A percentile compares a stretch with the other conserved stretches of the same genome.
Evolutionary conservation across 2,113 vertebrate species (phyloP).

Genomic region (Neofelis nebulosa): DNA sequence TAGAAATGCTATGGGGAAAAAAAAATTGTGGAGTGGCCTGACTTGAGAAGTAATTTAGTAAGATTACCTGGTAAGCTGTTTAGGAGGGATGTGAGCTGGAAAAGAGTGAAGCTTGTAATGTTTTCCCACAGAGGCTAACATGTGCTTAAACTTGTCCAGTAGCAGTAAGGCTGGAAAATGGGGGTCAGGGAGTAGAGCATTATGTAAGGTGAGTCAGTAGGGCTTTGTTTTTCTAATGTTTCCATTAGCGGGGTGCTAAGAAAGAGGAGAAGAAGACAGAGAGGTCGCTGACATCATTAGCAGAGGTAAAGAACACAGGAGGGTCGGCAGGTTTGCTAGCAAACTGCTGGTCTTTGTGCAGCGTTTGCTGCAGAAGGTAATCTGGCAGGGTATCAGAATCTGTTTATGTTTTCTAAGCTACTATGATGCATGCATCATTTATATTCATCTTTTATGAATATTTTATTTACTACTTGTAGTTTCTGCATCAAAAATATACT

Average conservation of each 20-base stretch:
- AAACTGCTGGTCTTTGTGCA: background rate
- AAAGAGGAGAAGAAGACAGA: background rate
- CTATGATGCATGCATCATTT: fast-evolving
- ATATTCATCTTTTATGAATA: background rate
- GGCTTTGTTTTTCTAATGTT: background rate
- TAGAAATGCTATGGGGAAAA: background rate
- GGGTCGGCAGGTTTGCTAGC: fast-evolving
- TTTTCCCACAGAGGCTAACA: background rate
- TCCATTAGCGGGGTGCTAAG: background rate
- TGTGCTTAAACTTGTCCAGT: background rate
- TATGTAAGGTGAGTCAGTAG: fast-evolving
- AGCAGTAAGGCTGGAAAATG: background rate
- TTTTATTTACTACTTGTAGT: background rate
- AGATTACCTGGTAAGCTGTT: background rate
- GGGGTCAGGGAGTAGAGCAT: fast-evolving
- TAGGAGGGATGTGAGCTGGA: background rate
- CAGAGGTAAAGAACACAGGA: background rate
- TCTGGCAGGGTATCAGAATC: background rate
- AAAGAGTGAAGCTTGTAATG: fast-evolving
- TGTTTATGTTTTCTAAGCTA: background rate
- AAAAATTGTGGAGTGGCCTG: background rate
- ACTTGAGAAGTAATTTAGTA: background rate
- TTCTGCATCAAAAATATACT: background rate
- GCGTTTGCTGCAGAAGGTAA: background rate
- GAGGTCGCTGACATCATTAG: background rate